Evolutionary conservation across 2,888 invertebrate species (phyloP).

Genomic region (Anoplius nigerrimus): DNA sequence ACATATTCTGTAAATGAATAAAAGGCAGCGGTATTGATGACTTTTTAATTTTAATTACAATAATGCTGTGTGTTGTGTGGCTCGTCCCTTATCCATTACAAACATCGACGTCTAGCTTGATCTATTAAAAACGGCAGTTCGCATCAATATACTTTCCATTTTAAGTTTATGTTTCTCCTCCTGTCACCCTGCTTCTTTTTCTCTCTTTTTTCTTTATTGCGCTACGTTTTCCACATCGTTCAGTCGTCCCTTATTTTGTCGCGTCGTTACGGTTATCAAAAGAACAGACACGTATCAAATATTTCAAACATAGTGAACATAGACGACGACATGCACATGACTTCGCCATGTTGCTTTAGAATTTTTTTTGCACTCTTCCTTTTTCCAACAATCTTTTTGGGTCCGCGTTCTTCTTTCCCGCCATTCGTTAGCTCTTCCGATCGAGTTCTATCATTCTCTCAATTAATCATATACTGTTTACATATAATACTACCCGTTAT

Average conservation of each 20-base stretch:
- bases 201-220: too few species aligned
- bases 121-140: slow-evolving; percentile 73
- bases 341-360: too few species aligned
- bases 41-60: slow-evolving; percentile 74
- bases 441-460: slow-evolving; percentile 13
- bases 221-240: not conserved
- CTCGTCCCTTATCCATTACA: slow-evolving; percentile 71
- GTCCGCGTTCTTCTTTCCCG: not conserved
- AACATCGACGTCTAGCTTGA: slow-evolving; percentile 75
- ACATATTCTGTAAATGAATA: too few species aligned
- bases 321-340: slow-evolving; percentile 29
- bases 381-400: not conserved
- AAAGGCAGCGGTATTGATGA: slow-evolving; percentile 60
- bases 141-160: slow-evolving; percentile 63
- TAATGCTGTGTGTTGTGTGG: slow-evolving; percentile 66
- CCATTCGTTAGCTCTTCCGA: too few species aligned
- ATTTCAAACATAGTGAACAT: slow-evolving; percentile 62
- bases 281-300: slow-evolving; percentile 60
- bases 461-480: slow-evolving; percentile 58
- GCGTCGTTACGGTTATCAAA: slow-evolving; percentile 61
- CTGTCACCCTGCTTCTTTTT: too few species aligned
- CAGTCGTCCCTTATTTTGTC: slow-evolving; percentile 34
- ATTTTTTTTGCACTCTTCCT: not conserved
- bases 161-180: too few species aligned
- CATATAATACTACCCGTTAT: slow-evolving; percentile 70